These are phyloP conservation scores for Autographa gamma DNA, from an alignment of 2,888 invertebrate genomes.

Conservation along the genomic window DNA sequence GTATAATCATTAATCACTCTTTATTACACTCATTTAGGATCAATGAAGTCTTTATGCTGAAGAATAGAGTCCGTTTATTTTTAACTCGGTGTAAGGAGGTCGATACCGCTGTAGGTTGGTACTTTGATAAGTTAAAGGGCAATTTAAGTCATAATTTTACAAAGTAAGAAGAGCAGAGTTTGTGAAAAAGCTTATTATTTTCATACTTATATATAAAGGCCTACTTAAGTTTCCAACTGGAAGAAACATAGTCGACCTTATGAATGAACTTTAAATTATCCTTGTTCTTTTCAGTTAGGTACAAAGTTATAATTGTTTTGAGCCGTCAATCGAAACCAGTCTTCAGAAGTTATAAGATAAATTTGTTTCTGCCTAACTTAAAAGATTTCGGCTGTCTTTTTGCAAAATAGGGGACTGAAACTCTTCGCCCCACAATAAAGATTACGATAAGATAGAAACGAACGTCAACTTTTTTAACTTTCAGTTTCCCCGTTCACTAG, in stretches of 20 bases:
- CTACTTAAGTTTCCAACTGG: neutral
- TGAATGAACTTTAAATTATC: neutral
- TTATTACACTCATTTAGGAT: conserved; percentile 77
- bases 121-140: conserved; percentile 60
- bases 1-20: conserved; percentile 75
- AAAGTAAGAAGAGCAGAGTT: neutral
- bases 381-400: conserved; percentile 12
- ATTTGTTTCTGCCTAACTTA: conserved; percentile 32
- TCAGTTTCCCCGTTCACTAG: conserved; percentile 54
- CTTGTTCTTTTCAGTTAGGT: neutral
- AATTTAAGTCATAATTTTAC: conserved; percentile 39
- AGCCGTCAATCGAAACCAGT: conserved; percentile 13
- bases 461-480: conserved; percentile 61
- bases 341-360: conserved; percentile 27
- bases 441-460: conserved; percentile 60
- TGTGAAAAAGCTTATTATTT: neutral
- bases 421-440: conserved; percentile 57
- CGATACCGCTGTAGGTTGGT: conserved; percentile 49
- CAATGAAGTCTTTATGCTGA: conserved; percentile 76
- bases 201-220: too few relatives aligned
- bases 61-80: conserved; percentile 74
- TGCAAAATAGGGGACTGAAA: conserved; percentile 45
- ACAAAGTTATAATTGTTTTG: conserved; percentile 34
- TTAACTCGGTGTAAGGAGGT: conserved; percentile 67
- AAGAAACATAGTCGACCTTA: neutral